A percentile compares a stretch with the other conserved stretches of the same genome.
Evolutionary conservation across 1,140 invertebrate genomes (phyloP).

Genomic region (Proctacanthus coquilletti): DNA sequence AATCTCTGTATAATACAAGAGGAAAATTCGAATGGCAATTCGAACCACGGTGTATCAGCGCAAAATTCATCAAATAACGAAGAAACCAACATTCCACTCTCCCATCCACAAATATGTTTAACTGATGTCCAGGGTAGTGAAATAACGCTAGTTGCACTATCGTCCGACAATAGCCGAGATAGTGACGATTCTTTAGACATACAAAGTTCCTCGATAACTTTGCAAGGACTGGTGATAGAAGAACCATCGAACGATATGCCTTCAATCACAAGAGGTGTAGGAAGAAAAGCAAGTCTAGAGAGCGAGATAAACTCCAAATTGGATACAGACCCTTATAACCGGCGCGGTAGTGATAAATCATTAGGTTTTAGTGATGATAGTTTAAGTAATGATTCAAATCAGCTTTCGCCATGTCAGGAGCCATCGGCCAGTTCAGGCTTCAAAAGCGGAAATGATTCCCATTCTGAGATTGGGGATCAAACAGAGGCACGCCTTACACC

Average conservation of each 20-base stretch:
- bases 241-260: constrained; percentile 59
- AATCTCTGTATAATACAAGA: constrained; percentile 79
- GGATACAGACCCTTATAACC: constrained; percentile 16
- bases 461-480: constrained; percentile 28
- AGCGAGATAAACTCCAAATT: constrained; percentile 22
- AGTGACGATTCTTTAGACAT: constrained; percentile 27
- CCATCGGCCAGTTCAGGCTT: constrained; percentile 29
- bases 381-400: constrained; percentile 41
- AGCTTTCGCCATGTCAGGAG: constrained; percentile 29
- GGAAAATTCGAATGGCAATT: constrained; percentile 36
- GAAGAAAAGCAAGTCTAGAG: constrained; percentile 45
- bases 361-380: constrained; percentile 50
- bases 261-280: constrained; percentile 65
- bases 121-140: constrained; percentile 79
- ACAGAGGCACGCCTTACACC: constrained; percentile 24
- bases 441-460: constrained; percentile 22
- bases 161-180: constrained; percentile 47
- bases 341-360: constrained; percentile 41
- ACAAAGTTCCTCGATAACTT: constrained; percentile 27
- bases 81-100: too few species aligned
- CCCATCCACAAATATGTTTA: constrained; percentile 72
- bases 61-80: constrained; percentile 16
- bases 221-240: constrained; percentile 50
- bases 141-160: constrained; percentile 55
- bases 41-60: constrained; percentile 20